These are phyloP conservation scores for Coranthus polyacanthus DNA, from an alignment of 2,797 vertebrate species.

Conservation along the genomic window DNA sequence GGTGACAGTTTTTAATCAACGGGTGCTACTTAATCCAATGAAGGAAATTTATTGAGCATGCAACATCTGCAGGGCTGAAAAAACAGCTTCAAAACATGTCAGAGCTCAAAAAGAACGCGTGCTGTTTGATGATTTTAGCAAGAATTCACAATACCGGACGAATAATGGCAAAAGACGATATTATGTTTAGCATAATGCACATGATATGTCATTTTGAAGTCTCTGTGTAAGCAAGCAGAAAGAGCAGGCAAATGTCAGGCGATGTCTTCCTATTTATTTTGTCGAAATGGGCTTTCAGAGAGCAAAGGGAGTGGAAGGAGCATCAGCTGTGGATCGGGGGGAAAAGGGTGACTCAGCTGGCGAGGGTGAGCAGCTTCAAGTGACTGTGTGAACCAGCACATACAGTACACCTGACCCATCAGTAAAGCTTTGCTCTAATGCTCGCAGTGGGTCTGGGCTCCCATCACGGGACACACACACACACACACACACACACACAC, in stretches of 20 bases:
- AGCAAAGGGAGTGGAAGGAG: constrained; percentile 31
- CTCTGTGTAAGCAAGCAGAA: constrained; percentile 8
- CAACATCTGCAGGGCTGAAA: constrained; percentile 14
- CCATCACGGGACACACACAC: constrained; percentile 2
- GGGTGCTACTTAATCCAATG: no score
- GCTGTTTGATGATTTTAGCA: constrained; percentile 7
- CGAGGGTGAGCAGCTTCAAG: constrained; percentile 44
- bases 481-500: no score
- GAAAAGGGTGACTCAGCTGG: constrained; percentile 68
- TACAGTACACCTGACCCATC: constrained; percentile 64
- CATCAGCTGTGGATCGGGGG: constrained; percentile 58
- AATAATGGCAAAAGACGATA: constrained; percentile 6
- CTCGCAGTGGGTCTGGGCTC: background rate
- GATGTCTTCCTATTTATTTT: background rate
- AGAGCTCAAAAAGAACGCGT: background rate
- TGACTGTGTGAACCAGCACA: constrained; percentile 48
- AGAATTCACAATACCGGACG: background rate
- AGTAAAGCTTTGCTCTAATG: constrained; percentile 26
- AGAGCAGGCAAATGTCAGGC: background rate
- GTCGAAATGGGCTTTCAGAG: constrained; percentile 8
- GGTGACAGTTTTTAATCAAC: no score
- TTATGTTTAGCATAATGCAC: constrained; percentile 11
- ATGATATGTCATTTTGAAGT: constrained; percentile 10
- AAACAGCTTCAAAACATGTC: constrained; percentile 12
- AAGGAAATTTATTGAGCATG: no score